Percentiles rank a stretch among this genome's conserved stretches.
Conservation (phyloP, 2,797 vertebrate species). For the Melanotaenia nigrans region DNA sequence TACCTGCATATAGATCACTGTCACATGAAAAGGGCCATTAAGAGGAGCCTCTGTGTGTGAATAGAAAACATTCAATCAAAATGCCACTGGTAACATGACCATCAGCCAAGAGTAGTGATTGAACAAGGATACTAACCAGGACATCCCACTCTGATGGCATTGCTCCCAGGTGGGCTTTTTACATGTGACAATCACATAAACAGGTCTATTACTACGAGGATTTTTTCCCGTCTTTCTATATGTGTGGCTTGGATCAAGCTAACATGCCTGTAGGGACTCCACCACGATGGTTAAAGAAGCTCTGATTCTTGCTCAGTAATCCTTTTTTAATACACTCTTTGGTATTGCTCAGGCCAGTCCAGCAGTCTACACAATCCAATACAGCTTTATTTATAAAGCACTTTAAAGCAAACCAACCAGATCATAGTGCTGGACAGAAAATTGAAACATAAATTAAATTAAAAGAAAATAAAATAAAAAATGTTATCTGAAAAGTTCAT, state of each 20-base stretch:
- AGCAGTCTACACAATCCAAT: no score
- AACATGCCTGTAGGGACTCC: constrained; percentile 2
- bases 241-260: constrained; percentile 35
- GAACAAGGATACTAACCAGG: constrained; percentile 62
- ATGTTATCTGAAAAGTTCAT: no score
- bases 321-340: neutral
- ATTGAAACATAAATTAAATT: no score
- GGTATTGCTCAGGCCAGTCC: neutral
- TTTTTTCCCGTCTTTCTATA: neutral
- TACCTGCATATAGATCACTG: constrained; percentile 77
- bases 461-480: no score
- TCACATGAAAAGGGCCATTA: constrained; percentile 67
- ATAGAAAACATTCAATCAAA: constrained; percentile 75
- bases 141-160: constrained; percentile 41
- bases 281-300: neutral
- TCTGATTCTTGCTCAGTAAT: neutral
- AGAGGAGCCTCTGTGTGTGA: constrained; percentile 45
- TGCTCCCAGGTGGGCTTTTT: constrained; percentile 48
- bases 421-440: no score
- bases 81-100: constrained; percentile 54
- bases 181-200: constrained; percentile 39
- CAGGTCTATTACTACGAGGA: constrained; percentile 31
- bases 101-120: constrained; percentile 48
- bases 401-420: no score
- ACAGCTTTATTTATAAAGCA: no score